phyloP scores from a whole-genome alignment of 1,140 invertebrate genomes.

The Hylaeus anthracinus region DNA sequence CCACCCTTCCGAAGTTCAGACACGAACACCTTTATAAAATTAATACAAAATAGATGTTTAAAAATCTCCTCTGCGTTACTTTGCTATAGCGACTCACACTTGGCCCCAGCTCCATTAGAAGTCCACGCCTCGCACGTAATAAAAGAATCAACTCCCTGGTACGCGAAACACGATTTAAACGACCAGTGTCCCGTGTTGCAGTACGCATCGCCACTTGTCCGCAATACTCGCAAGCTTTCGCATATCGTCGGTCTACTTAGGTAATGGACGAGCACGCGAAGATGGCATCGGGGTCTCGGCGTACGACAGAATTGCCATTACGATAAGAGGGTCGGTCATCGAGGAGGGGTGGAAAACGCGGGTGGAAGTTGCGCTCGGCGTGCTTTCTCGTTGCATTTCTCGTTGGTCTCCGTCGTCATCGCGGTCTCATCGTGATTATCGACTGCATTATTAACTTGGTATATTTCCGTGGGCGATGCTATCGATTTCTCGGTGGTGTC shows the following conservation, averaged over 20 bases:
- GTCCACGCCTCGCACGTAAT: no score
- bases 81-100: no score
- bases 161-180: neutral
- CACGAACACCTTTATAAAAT: no score
- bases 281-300: neutral
- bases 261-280: constrained; percentile 14
- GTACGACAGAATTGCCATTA: constrained; percentile 7
- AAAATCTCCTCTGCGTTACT: no score
- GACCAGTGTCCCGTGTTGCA: neutral
- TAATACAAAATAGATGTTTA: no score
- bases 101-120: no score
- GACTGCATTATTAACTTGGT: constrained; percentile 73
- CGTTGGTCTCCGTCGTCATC: constrained; percentile 3
- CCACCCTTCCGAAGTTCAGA: no score
- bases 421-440: constrained; percentile 62
- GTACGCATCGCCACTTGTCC: neutral
- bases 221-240: constrained; percentile 18
- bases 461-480: constrained; percentile 70
- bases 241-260: constrained; percentile 31
- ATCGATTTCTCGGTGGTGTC: constrained; percentile 65
- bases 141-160: no score
- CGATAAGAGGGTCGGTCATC: neutral
- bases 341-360: neutral
- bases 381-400: neutral
- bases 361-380: neutral